A percentile compares a stretch with the other conserved stretches of the same genome.
phyloP scores from a whole-genome alignment of 37 sponge, comb jelly and placozoan species.

The Halisarca cf. caerulea region DNA sequence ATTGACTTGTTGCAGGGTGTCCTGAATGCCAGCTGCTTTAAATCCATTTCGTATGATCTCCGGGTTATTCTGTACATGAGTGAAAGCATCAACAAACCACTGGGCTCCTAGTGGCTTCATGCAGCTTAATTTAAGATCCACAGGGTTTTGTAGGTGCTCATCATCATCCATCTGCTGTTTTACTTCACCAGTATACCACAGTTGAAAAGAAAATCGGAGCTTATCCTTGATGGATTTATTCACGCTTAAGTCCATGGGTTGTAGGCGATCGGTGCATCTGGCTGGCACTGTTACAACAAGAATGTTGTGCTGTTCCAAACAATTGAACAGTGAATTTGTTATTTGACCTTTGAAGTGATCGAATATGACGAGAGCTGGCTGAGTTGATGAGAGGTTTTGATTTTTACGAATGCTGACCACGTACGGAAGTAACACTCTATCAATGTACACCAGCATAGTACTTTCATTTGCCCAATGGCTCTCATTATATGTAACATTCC shows the following conservation, averaged over 20 bases:
- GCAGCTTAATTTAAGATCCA: neutral
- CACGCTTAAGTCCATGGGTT: conserved; percentile 15
- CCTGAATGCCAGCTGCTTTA: conserved; percentile 15
- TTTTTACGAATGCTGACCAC: neutral
- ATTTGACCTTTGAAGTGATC: conserved; percentile 36
- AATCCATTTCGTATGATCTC: conserved; percentile 17
- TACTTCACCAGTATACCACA: conserved; percentile 13
- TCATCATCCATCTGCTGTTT: neutral
- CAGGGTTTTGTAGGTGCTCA: neutral
- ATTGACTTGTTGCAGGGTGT: neutral
- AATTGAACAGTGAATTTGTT: neutral
- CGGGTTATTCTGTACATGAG: neutral
- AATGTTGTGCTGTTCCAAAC: conserved; percentile 21
- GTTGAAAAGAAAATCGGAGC: conserved; percentile 9
- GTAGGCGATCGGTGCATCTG: conserved; percentile 22
- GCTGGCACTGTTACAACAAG: conserved; percentile 8
- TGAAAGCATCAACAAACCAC: conserved; percentile 15
- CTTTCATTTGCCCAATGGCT: conserved; percentile 68
- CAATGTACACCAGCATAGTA: conserved; percentile 46
- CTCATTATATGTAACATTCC: conserved; percentile 45
- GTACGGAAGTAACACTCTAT: conserved; percentile 47
- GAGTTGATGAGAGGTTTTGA: neutral
- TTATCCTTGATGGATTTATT: conserved; percentile 23
- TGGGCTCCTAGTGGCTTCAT: conserved; percentile 30
- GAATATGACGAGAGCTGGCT: conserved; percentile 29